phyloP scores from a whole-genome alignment of 2,113 vertebrate species.

The Murina feae region DNA sequence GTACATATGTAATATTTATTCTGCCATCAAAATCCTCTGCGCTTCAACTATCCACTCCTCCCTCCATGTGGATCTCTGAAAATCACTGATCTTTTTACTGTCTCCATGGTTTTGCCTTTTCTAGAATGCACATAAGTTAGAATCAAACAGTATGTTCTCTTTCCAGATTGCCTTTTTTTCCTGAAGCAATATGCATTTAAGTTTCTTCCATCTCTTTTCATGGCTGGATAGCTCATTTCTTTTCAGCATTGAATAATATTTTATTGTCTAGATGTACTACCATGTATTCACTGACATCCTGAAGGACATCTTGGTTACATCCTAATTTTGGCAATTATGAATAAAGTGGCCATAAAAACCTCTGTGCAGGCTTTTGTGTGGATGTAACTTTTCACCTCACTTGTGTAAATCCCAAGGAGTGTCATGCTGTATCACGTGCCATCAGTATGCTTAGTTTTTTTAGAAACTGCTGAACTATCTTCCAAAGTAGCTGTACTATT shows the following conservation, averaged over 20 bases:
- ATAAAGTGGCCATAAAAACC: not conserved
- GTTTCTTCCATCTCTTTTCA: not conserved
- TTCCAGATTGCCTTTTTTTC: not conserved
- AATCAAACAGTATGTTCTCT: not conserved
- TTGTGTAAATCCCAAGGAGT: not conserved
- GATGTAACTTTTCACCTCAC: not conserved
- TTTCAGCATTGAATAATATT: not conserved
- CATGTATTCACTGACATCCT: not conserved
- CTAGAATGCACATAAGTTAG: not conserved
- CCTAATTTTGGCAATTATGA: not conserved
- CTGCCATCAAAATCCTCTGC: not conserved
- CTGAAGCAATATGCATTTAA: not conserved
- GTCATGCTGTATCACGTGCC: not conserved
- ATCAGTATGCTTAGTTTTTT: not conserved
- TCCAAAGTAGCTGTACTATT: not conserved
- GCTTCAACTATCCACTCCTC: not conserved
- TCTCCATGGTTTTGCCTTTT: not conserved
- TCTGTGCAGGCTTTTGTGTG: not conserved
- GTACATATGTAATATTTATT: not conserved
- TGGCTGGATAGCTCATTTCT: not conserved
- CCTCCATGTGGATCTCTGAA: not conserved
- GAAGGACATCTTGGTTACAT: not conserved
- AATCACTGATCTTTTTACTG: not conserved
- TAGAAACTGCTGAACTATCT: not conserved
- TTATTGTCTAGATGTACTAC: not conserved